Percentiles rank a stretch among this genome's conserved stretches.
Conservation (phyloP, 2,113 vertebrate genomes). For the Rhea pennata region DNA sequence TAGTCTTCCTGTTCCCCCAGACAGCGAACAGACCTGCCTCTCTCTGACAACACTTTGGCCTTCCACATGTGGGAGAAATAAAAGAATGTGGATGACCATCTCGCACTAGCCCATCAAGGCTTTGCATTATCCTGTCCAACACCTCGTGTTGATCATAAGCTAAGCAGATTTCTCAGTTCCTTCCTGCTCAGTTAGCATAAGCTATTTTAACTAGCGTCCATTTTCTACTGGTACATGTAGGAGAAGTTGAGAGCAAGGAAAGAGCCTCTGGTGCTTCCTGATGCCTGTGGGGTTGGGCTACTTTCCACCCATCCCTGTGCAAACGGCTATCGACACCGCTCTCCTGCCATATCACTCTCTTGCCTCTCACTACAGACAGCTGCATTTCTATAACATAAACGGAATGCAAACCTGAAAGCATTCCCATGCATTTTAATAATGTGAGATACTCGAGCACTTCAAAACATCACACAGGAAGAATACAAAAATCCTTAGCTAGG, state of each 20-base stretch:
- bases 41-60: not conserved
- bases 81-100: not conserved
- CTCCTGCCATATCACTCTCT: not conserved
- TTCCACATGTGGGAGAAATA: not conserved
- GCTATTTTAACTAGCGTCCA: accelerated
- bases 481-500: not conserved
- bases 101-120: not conserved
- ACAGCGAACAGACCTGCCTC: not conserved
- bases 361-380: not conserved
- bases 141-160: not conserved
- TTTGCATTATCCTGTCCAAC: not conserved
- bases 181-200: not conserved
- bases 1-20: not conserved
- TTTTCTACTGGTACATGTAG: not conserved
- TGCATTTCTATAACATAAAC: not conserved
- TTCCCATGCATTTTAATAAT: not conserved
- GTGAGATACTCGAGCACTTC: not conserved
- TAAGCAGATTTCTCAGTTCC: not conserved
- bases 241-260: not conserved
- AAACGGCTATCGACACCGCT: not conserved
- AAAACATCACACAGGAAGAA: not conserved
- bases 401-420: not conserved
- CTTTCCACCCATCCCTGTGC: not conserved
- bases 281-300: not conserved
- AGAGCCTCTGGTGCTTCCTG: not conserved